phyloP scores from a whole-genome alignment of 2,113 vertebrate genomes.

The Myxocyprinus asiaticus region DNA sequence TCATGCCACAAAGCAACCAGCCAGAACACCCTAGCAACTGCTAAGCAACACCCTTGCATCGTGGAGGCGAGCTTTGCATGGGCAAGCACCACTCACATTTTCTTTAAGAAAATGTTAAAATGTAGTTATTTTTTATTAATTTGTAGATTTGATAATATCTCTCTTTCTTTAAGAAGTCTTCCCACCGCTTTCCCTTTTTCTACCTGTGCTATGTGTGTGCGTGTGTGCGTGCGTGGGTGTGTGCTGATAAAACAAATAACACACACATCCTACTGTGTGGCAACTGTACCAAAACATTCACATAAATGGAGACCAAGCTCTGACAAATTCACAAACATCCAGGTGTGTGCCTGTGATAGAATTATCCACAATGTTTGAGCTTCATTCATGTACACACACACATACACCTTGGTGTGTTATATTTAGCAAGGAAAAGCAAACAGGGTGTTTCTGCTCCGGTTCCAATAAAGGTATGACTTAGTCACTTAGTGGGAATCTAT shows the following conservation, averaged over 20 bases:
- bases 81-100: no score
- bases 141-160: no score
- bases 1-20: no score
- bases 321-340: constrained; percentile 2
- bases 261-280: background rate
- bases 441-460: constrained; percentile 20
- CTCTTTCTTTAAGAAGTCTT: no score
- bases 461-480: constrained; percentile 15
- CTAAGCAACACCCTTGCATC: no score
- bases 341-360: constrained; percentile 31
- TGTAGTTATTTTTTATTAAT: no score
- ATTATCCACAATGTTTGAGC: constrained; percentile 23
- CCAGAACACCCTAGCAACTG: no score
- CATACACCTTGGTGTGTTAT: constrained; percentile 12
- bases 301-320: background rate
- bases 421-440: constrained; percentile 29
- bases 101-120: no score
- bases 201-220: background rate
- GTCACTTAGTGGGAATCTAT: background rate
- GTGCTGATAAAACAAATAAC: constrained; percentile 1
- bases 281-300: background rate
- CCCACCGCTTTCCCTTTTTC: no score
- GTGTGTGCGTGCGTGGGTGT: constrained; percentile 11
- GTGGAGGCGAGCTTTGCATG: no score
- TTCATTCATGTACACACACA: background rate